A percentile compares a stretch with the other conserved stretches of the same genome.
phyloP scores from a whole-genome alignment of 2,113 vertebrate species.

The Melospiza melodia region DNA sequence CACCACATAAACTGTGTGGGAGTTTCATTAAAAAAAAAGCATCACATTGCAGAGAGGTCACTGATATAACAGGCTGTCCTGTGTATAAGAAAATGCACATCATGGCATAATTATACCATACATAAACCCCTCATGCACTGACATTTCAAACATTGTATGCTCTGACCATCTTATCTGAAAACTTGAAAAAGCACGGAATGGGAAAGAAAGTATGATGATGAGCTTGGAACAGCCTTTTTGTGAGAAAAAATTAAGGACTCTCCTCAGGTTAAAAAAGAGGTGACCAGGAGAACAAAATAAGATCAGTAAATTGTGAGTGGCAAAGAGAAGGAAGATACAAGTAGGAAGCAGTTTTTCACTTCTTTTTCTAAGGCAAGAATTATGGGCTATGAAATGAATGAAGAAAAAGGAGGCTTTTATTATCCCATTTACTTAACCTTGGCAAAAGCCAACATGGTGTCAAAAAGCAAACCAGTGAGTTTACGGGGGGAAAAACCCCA shows the following conservation, averaged over 20 bases:
- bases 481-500: fast-evolving
- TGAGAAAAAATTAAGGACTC: background rate
- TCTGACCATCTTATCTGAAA: background rate
- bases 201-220: background rate
- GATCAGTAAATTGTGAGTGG: background rate
- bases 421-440: background rate
- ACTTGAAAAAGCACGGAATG: background rate
- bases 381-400: background rate
- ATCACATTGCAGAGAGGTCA: background rate
- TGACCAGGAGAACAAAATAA: background rate
- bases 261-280: background rate
- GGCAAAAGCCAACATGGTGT: background rate
- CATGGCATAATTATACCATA: background rate
- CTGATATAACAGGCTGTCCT: background rate
- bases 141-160: background rate
- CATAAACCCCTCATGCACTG: background rate
- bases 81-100: background rate
- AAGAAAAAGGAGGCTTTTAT: background rate
- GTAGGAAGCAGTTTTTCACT: background rate
- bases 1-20: background rate
- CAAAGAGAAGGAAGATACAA: background rate
- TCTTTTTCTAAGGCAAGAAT: background rate
- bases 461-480: background rate
- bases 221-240: background rate
- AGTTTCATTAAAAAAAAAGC: background rate